Evolutionary conservation across 2,113 vertebrate genomes (phyloP), one percentile per base, ranked within the genome.

Genomic region (Elanus axillaris): DNA sequence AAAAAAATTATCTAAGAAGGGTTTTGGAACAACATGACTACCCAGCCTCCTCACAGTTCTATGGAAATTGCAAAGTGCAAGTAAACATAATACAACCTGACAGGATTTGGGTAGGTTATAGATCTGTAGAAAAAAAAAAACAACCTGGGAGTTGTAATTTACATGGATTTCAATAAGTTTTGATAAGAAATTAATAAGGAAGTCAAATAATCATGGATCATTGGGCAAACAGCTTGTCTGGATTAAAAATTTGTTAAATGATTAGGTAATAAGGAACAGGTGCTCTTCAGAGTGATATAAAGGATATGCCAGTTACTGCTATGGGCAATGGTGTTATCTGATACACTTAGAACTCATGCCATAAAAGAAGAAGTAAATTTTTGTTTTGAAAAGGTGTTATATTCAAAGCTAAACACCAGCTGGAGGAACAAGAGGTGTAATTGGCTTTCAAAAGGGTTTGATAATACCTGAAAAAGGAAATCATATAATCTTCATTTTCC

Each of bases 101-200:
- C 18, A 93, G 68, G 72, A 88, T 67, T 83, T 68, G 23, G 16
- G 50, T 11, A 71, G 31, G 42, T 68, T 83, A 69, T 76, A 91
- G 82, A 95, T 45, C 48, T 25, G 6, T 36, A 79, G 78, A 92
- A 60, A 74, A 96, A 78, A 69, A 58, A 96, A 78, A 69, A 58
- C 42, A 89, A 45, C 0, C 3, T 60, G 34, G 42, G 68, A 86
- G 55, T 69, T 63, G 32, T 62, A n/a, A 73, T 83, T 82, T 81
- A 74, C 0, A 0, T 93, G 52, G 48, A 86, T 94, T 97, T 95
- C 69, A 90, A 73, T 68, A 76, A 53, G 66, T 60, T 85, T 93
- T 86, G 62, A 77, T 76, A 83, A 92, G 64, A 88, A 87, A 73
- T 93, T 79, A 93, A 95, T 84, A 92, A 95, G 75, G 38, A 91